A percentile compares a stretch with the other conserved stretches of the same genome.
These are phyloP conservation scores for Coregonus suidteri DNA, from an alignment of 2,797 vertebrate species.

Conservation along the genomic window DNA sequence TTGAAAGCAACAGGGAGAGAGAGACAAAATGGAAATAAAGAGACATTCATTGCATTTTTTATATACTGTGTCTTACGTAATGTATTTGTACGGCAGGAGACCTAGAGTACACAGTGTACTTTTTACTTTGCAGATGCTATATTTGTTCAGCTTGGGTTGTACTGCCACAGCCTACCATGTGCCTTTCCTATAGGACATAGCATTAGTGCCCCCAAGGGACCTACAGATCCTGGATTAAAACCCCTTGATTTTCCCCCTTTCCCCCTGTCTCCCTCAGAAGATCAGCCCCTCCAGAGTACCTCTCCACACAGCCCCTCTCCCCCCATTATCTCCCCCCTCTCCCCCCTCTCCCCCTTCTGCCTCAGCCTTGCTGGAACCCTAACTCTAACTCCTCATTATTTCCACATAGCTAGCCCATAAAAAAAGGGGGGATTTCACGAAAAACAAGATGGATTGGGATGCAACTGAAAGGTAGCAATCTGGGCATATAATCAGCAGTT, in stretches of 20 bases:
- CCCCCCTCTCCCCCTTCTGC: constrained; percentile 6
- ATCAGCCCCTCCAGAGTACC: background rate
- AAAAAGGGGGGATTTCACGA: too few species aligned
- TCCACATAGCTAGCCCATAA: constrained; percentile 35
- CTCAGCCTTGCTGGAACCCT: constrained; percentile 27
- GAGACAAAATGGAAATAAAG: background rate
- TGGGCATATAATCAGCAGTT: constrained; percentile 11
- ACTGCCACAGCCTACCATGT: constrained; percentile 26
- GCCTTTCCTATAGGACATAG: constrained; percentile 48
- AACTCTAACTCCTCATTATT: constrained; percentile 48
- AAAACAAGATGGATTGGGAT: background rate
- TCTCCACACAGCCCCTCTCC: background rate
- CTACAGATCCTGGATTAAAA: background rate
- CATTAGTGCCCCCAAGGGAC: constrained; percentile 21
- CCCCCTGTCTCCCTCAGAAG: background rate
- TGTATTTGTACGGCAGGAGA: constrained; percentile 12
- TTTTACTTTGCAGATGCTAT: constrained; percentile 18
- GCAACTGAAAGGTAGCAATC: constrained; percentile 22
- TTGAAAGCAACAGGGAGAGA: background rate
- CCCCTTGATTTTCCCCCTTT: too few species aligned
- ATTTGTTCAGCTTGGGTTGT: constrained; percentile 31
- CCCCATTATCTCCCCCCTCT: constrained; percentile 7
- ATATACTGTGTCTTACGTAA: constrained; percentile 27
- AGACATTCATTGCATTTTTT: constrained; percentile 2
- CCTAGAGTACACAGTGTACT: constrained; percentile 18